These are phyloP conservation scores for Dendrophyllia cribrosa DNA, from an alignment of 64 coral and sea anemone species.

Conservation along the genomic window DNA sequence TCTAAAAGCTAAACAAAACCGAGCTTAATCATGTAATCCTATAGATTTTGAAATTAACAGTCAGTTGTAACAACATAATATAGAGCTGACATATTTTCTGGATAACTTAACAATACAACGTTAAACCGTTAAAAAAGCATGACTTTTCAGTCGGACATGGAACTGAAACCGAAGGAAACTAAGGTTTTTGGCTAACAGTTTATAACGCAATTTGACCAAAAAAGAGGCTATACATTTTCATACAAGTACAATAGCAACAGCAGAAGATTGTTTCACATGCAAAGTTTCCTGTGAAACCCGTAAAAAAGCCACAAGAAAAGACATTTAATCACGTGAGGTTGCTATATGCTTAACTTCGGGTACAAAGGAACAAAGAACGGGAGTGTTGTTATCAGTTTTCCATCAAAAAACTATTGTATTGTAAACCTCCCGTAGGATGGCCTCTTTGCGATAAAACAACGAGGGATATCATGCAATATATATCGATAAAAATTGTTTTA, in stretches of 20 bases:
- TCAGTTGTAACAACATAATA: conserved; percentile 4
- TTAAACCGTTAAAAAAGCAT: too few species aligned
- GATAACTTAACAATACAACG: too few species aligned
- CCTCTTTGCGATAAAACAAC: not conserved
- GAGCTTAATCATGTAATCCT: conserved; percentile 2
- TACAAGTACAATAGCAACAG: too few species aligned
- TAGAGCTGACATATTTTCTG: not conserved
- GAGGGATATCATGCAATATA: not conserved
- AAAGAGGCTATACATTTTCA: too few species aligned
- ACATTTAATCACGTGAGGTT: not conserved
- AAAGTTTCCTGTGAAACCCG: not conserved
- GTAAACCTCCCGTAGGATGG: not conserved
- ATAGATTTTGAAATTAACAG: not conserved
- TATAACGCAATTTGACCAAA: too few species aligned
- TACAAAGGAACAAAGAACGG: conserved; percentile 10
- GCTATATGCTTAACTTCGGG: conserved; percentile 1
- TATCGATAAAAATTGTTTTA: too few species aligned
- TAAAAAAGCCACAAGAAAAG: not conserved
- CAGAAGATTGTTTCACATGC: too few species aligned
- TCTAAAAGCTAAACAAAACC: not conserved
- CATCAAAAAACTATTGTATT: not conserved
- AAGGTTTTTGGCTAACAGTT: too few species aligned
- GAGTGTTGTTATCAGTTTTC: not conserved
- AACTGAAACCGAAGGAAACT: too few species aligned
- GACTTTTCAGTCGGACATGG: too few species aligned